Evolutionary conservation across 2,113 vertebrate species (phyloP).

Genomic region (Syngnathus scovelli): DNA sequence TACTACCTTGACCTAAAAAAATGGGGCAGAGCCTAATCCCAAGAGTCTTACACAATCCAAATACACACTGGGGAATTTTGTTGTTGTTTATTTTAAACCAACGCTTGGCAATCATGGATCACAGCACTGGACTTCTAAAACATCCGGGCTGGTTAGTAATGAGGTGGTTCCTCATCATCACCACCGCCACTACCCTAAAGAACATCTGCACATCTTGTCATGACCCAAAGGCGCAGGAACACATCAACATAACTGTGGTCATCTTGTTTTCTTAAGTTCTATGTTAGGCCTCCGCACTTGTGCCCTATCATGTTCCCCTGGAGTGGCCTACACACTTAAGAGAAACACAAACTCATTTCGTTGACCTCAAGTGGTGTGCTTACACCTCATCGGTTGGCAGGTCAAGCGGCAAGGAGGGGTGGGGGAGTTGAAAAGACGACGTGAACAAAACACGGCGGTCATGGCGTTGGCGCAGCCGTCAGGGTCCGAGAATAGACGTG

Average conservation of each 20-base stretch:
- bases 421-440: slow-evolving; percentile 36
- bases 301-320: slow-evolving; percentile 46
- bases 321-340: slow-evolving; percentile 44
- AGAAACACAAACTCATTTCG: slow-evolving; percentile 55
- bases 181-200: slow-evolving; percentile 4
- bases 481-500: slow-evolving; percentile 59
- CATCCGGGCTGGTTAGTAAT: slow-evolving; percentile 5
- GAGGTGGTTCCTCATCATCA: slow-evolving; percentile 25
- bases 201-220: slow-evolving; percentile 27
- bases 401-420: slow-evolving; percentile 39
- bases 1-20: not conserved
- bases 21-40: too few relatives aligned
- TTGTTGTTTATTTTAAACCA: too few relatives aligned
- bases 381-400: slow-evolving; percentile 51
- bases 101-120: slow-evolving; percentile 11
- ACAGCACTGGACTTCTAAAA: slow-evolving; percentile 16
- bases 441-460: slow-evolving; percentile 58
- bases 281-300: slow-evolving; percentile 35
- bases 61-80: slow-evolving; percentile 10
- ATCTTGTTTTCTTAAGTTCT: slow-evolving; percentile 36
- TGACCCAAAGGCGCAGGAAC: slow-evolving; percentile 29
- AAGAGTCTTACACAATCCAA: not conserved
- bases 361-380: slow-evolving; percentile 58
- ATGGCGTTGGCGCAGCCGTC: slow-evolving; percentile 54
- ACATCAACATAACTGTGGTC: slow-evolving; percentile 28